Evolutionary conservation across 2,797 vertebrate genomes (phyloP), one percentile per base, ranked within the genome.

Genomic region (Brachyrhaphis roseni): DNA sequence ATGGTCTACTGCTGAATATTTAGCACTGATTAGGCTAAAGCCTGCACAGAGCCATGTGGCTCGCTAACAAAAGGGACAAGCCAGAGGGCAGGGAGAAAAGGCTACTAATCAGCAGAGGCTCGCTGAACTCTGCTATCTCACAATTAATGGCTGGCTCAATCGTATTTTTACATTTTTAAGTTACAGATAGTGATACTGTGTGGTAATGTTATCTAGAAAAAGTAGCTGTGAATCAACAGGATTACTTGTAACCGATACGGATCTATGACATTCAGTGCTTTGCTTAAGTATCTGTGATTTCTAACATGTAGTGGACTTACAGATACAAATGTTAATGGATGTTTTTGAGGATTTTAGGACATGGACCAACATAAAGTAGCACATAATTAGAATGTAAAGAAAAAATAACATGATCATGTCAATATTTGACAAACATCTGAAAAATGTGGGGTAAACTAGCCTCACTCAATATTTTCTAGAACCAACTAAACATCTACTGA

Each of bases 21-120:
- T 93, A 89, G 90, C 86, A 43, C 83, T 93, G 92, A 92, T 94
- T 91, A 92, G 84, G 89, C 88, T 92, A 92, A 92, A 91, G 86
- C 83, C 85, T 82, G 87, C 71, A 78, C 86, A 91, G 90, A 90
- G 88, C 91, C 89, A 91, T 90, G 88, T 84, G 87, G 88, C 89
- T 89, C 76, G 0, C 88, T 87, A 92, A 93, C 91, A 93, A 93
- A 90, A 90, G 90, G 78, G 81, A 82, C 80, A 36, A 87, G 85
- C 79, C 82, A 82, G 16, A 84, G 92, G 86, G 88, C 82, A 77
- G 73, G n/a, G 74, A 84, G 82, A 80, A 83, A 80, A 72, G 81
- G 87, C 79, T 45, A 74, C 78, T 75, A 78, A 87, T 90, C 80
- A 70, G 85, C 74, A 66, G 62, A 66, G 55, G 75, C 78, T 85